Percentiles rank a stretch among this genome's conserved stretches.
These are phyloP conservation scores for Mongoloraphidia duomilia DNA, from an alignment of 2,888 invertebrate species.

Conservation along the genomic window DNA sequence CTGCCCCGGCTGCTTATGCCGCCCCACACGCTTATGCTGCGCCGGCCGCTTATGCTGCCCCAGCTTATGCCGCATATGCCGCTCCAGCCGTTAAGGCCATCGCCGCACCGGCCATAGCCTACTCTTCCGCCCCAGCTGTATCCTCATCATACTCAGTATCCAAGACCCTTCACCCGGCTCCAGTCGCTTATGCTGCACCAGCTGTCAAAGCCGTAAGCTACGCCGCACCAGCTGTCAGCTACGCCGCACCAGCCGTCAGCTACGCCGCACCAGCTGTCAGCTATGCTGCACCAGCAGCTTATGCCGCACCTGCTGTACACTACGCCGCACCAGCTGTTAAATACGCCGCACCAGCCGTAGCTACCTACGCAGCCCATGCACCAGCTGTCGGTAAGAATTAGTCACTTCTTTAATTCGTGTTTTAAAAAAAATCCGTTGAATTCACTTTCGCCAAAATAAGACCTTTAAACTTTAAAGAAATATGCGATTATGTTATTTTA, in stretches of 20 bases:
- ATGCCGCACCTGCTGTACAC: conserved; percentile 17
- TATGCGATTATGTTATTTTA: no score
- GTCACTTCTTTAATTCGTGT: no score
- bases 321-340: conserved; percentile 15
- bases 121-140: conserved; percentile 32
- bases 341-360: conserved; percentile 15
- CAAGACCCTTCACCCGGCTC: conserved; percentile 13
- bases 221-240: conserved; percentile 19
- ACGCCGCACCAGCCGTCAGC: conserved; percentile 19
- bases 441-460: conserved; percentile 5
- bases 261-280: conserved; percentile 20
- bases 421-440: conserved; percentile 1
- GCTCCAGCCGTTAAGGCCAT: conserved; percentile 16
- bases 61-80: no score
- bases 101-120: conserved; percentile 42
- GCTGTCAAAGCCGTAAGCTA: conserved; percentile 26
- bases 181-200: conserved; percentile 22
- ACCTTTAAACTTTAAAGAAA: no score
- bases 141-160: conserved; percentile 1
- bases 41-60: no score
- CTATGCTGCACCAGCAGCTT: conserved; percentile 18
- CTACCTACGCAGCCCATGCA: conserved; percentile 14
- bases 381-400: no score
- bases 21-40: no score
- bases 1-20: no score